Evolutionary conservation across 2,888 invertebrate species (phyloP).

Genomic region (Phortica magna): DNA sequence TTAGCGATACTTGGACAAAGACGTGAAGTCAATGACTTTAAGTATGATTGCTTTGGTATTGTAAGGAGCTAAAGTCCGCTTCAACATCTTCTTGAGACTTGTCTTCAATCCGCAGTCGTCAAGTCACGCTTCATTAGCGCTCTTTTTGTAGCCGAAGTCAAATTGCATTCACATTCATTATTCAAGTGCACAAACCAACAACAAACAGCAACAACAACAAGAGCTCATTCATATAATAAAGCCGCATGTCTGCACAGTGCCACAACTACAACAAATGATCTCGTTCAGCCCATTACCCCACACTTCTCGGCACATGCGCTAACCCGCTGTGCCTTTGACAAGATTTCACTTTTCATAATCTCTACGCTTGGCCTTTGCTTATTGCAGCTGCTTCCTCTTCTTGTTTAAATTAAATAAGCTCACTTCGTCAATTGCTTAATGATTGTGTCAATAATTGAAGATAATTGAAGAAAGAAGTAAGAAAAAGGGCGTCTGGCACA

Average conservation of each 20-base stretch:
- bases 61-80: neutral
- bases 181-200: neutral
- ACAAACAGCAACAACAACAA: neutral
- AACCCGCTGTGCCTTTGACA: slow-evolving; percentile 59
- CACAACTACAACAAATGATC: neutral
- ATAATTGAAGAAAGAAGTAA: slow-evolving; percentile 59
- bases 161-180: neutral
- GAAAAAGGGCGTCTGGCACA: slow-evolving; percentile 53
- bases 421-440: slow-evolving; percentile 62
- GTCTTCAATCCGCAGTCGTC: neutral
- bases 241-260: neutral
- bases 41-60: neutral
- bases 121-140: neutral
- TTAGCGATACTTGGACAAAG: neutral
- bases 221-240: neutral
- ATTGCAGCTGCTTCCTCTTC: slow-evolving; percentile 35
- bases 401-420: slow-evolving; percentile 38
- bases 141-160: no score
- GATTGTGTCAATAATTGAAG: slow-evolving; percentile 69
- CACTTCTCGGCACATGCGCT: neutral
- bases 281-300: neutral
- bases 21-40: neutral
- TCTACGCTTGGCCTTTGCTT: slow-evolving; percentile 41
- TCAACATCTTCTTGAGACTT: neutral
- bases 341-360: slow-evolving; percentile 61